Base-by-base conservation (phyloP, 2,888 invertebrate genomes). In the Caenorhabditis doughertyi region DNA sequence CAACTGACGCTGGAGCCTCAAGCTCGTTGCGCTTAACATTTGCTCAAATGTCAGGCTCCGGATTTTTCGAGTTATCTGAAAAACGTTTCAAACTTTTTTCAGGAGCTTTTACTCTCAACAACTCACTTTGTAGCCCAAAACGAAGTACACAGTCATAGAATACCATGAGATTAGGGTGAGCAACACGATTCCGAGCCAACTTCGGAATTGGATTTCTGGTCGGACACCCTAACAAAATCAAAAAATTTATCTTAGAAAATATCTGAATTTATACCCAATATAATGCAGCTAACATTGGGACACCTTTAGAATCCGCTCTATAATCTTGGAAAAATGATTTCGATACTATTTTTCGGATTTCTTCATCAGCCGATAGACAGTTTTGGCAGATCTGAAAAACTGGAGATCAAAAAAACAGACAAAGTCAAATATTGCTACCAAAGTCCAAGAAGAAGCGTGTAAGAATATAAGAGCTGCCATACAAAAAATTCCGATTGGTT, bases 191-290 rank as follows among this genome's bases (percentile, higher is more conserved):
- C 73, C 80, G 21, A 65, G 11, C 73, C 73, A 81, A 56, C 73
- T 70, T n/a, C 74, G 60, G 9, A 68, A n/a, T 27, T 44, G 56
- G 4, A 80, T 53, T 11, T 13, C 16, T 0, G 18, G 8, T 8
- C 58, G 53, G 5, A 47, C 80, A 9, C 49, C 64, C 73, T 81
- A 25, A 35, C n/a, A 71, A 65, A 7, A 8, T 9, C 9, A 35
- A n/a, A 47, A 47, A 16, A 25, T 25, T 9, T 32, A 4, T 32
- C 4, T 7, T 32, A 32, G 32, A 32, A 32, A 16, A 16, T 2
- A 39, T n/a, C n/a, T n/a, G n/a, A n/a, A n/a, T n/a, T n/a, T n/a
- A 39, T 39, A 73, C 73, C 62, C 64, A 73, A 39, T 77, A 77
- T 0, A 77, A 4, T 7, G 68, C 68, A 5, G 68, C 68, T 9